Conservation (phyloP, 2,113 vertebrate genomes). For the Osmerus eperlanus region DNA sequence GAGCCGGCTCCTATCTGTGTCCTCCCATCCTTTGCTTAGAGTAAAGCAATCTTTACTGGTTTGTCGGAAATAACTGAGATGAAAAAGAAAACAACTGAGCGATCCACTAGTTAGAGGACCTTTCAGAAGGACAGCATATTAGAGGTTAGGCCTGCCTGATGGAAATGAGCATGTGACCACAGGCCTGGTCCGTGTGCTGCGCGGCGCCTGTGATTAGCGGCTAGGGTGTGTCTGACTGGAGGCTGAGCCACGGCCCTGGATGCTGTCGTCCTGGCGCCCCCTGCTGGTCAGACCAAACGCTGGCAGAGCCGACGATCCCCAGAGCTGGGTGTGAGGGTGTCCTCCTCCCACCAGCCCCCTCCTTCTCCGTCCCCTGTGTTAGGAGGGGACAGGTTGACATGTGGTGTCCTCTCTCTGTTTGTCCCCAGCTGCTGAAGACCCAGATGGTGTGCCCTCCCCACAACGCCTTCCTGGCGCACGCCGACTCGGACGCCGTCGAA, state of each 20-base stretch:
- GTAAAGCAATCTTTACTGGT: no score
- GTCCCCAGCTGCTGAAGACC: conserved; percentile 39
- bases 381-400: background rate
- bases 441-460: conserved; percentile 34
- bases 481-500: conserved; percentile 19
- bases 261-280: background rate
- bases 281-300: no score
- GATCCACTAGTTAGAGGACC: no score
- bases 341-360: no score
- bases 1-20: conserved; percentile 70
- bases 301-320: background rate
- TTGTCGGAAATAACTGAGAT: no score
- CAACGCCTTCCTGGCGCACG: conserved; percentile 35
- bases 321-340: background rate
- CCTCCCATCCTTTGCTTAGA: conserved; percentile 50
- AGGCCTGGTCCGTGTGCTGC: background rate
- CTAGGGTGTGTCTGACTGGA: background rate
- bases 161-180: background rate
- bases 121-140: no score
- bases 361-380: background rate
- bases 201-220: background rate
- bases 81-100: no score
- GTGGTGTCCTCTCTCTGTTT: background rate
- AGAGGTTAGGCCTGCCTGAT: background rate
- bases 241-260: background rate